Evolutionary conservation across 2,113 vertebrate genomes (phyloP).

Genomic region (Scatophagus argus): DNA sequence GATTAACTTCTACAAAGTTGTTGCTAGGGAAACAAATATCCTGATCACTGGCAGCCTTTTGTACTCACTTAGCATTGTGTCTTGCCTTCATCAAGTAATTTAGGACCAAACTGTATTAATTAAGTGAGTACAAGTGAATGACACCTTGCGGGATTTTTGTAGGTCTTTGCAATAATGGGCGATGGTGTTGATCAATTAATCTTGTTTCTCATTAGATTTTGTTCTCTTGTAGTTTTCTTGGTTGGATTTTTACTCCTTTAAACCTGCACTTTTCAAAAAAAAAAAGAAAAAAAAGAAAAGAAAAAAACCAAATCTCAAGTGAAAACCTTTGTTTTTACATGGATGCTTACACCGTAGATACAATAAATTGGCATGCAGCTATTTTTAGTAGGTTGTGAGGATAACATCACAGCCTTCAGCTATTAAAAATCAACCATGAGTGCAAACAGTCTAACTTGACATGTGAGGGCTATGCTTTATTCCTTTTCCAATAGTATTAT

Average conservation of each 20-base stretch:
- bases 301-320: too few relatives aligned
- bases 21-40: too few relatives aligned
- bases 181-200: not conserved
- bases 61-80: too few relatives aligned
- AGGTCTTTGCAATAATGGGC: not conserved
- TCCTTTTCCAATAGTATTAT: not conserved
- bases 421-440: not conserved
- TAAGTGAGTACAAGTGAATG: not conserved
- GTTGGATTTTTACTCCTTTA: not conserved
- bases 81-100: too few relatives aligned
- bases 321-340: too few relatives aligned
- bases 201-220: not conserved
- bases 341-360: not conserved
- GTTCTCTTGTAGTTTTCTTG: not conserved
- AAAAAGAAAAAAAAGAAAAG: too few relatives aligned
- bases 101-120: not conserved
- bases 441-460: not conserved
- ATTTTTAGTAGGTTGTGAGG: conserved; percentile 28
- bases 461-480: not conserved
- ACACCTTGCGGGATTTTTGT: not conserved
- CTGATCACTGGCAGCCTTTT: too few relatives aligned
- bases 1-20: too few relatives aligned
- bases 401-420: conserved; percentile 13
- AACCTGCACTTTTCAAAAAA: not conserved
- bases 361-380: conserved; percentile 39